Base-by-base conservation (phyloP, 1,140 invertebrate genomes). In the Saccostrea echinata region DNA sequence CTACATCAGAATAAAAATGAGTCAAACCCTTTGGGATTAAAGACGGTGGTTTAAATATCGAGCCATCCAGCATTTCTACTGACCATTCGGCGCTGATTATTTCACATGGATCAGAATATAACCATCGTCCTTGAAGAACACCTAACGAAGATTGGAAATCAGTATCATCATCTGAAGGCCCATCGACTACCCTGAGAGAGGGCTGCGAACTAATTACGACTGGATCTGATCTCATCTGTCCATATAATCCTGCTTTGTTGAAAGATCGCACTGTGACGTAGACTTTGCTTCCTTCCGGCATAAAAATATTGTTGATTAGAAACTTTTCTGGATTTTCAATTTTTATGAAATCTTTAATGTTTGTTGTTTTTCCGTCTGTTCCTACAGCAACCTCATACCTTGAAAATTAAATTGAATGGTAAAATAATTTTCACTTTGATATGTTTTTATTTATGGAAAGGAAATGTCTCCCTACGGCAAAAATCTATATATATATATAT, bases 171-270 rank as follows among this genome's bases (percentile, higher is more conserved):
- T 57, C 83, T 53, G 81, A 83, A 16, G 12, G 85, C 18, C 91
- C 91, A 89, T 92, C 91, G n/a, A 43, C 24, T n/a, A 92, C 91
- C 4, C 43, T 51, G 8, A 92, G 52, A 18, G 84, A 27, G 30
- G 90, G 88, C 61, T 81, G 51, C 0, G 88, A 87, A 43, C 89
- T 90, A 68, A 92, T 85, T n/a, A 88, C 81, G 33, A 92, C 84
- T 57, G 87, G 53, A 3, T 90, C 64, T 61, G 89, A 89, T 21
- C 81, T 82, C 1, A 84, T 27, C 43, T 86, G 71, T 21, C n/a
- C 27, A 55, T 88, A 90, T 11, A 92, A 84, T n/a, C 91, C 90
- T 18, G 87, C 91, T 21, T 55, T 90, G 86, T 92, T 92, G 33
- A 57, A 90, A 13, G 87, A 81, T 52, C 86, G 64, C 1, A 88